Evolutionary conservation across 2,113 vertebrate genomes (phyloP).

Genomic region (Apodemus sylvaticus): DNA sequence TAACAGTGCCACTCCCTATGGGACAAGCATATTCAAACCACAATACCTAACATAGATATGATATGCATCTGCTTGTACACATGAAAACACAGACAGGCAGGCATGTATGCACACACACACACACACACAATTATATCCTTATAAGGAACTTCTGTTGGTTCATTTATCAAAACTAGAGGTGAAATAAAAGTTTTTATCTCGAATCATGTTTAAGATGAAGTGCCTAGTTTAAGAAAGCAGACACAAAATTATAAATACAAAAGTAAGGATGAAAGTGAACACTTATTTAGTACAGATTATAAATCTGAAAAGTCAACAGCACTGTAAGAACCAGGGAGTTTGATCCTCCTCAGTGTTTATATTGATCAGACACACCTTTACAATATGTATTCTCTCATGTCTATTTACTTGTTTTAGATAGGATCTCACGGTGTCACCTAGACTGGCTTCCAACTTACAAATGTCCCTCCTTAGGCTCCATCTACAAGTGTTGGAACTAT

Average conservation of each 20-base stretch:
- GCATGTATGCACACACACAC: not conserved
- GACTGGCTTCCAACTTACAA: not conserved
- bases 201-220: not conserved
- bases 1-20: no score
- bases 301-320: not conserved
- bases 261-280: not conserved
- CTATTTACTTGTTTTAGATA: not conserved
- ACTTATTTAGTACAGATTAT: not conserved
- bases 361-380: not conserved
- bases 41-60: not conserved
- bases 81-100: accelerated
- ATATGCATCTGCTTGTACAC: not conserved
- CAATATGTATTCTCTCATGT: not conserved
- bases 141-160: not conserved
- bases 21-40: no score
- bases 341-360: not conserved
- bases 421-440: not conserved
- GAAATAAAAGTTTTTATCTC: not conserved
- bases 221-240: not conserved
- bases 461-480: not conserved
- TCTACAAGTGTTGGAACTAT: not conserved
- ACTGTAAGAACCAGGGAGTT: not conserved
- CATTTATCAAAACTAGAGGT: not conserved
- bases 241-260: not conserved
- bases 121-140: not conserved